Percentiles rank a stretch among this genome's conserved stretches.
These are phyloP conservation scores for Triops longicaudatus DNA, from an alignment of 1,140 invertebrate genomes.

Conservation along the genomic window DNA sequence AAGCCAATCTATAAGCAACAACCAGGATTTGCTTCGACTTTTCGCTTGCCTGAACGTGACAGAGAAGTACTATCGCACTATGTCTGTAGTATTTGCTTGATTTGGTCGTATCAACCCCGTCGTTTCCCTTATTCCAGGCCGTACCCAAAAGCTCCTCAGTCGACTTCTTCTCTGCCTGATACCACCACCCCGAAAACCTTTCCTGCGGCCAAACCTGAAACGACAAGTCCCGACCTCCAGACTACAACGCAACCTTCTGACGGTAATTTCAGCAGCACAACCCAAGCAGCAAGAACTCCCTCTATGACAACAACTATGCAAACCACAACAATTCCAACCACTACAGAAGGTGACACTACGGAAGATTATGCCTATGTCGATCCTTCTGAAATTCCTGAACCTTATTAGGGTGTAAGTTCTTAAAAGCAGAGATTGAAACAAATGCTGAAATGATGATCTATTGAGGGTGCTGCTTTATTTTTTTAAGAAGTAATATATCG, in stretches of 20 bases:
- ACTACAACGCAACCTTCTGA: background rate
- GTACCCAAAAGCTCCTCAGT: background rate
- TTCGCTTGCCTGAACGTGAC: background rate
- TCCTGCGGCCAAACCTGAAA: background rate
- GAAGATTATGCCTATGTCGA: too few species aligned
- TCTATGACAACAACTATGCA: too few species aligned
- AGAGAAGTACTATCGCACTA: background rate
- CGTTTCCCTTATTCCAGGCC: background rate
- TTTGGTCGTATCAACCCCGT: background rate
- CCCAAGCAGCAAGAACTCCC: too few species aligned
- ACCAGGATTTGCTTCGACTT: background rate
- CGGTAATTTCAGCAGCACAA: background rate
- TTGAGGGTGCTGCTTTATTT: too few species aligned
- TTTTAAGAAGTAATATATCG: too few species aligned
- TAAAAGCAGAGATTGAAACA: too few species aligned
- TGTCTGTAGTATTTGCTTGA: background rate
- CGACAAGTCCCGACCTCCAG: background rate
- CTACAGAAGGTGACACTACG: too few species aligned
- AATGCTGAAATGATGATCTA: too few species aligned
- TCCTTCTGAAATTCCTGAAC: too few species aligned
- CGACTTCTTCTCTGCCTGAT: background rate
- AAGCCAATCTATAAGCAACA: background rate
- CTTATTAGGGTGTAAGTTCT: too few species aligned
- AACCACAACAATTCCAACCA: too few species aligned
- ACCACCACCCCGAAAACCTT: background rate